phyloP scores from a whole-genome alignment of 2,797 vertebrate species.

The Notolepis coatsorum region DNA sequence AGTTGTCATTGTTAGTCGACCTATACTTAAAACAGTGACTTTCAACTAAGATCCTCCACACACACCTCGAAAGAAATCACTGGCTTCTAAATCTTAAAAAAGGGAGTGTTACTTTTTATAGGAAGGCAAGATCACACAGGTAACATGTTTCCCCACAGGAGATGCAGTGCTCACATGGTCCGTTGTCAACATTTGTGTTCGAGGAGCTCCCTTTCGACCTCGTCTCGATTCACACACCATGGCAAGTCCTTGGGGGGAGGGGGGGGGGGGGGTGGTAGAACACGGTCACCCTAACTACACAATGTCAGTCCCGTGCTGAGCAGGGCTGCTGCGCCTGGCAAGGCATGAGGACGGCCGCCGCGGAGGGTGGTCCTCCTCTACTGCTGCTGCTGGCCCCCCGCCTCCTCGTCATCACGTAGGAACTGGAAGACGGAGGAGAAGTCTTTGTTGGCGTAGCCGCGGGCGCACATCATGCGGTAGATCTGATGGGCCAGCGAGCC shows the following conservation, averaged over 20 bases:
- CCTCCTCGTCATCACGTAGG: conserved; percentile 89
- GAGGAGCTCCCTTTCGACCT: conserved; percentile 23
- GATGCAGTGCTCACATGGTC: conserved; percentile 47
- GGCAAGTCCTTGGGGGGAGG: conserved; percentile 27
- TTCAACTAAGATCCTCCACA: neutral
- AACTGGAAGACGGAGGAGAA: conserved; percentile 99
- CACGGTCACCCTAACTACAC: conserved; percentile 45
- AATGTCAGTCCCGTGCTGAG: conserved; percentile 47
- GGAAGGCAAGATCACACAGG: conserved; percentile 47
- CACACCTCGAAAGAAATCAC: conserved; percentile 10
- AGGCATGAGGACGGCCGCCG: conserved; percentile 61
- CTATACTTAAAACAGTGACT: neutral
- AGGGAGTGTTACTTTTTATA: conserved; percentile 60
- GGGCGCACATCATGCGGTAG: conserved; percentile 96
- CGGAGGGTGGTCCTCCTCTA: conserved; percentile 39
- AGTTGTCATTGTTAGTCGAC: conserved; percentile 10
- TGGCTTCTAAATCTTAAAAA: conserved; percentile 34
- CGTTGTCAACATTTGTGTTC: conserved; percentile 20
- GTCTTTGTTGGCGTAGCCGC: conserved; percentile 95
- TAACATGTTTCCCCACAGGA: conserved; percentile 49
- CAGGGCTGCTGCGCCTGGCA: conserved; percentile 48
- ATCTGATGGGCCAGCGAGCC: conserved; percentile 96
- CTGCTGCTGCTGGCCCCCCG: conserved; percentile 83
- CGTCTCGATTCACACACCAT: conserved; percentile 46
- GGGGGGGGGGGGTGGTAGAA: too few species aligned